These are phyloP conservation scores for Sander lucioperca DNA, from an alignment of 2,113 vertebrate species.

Conservation along the genomic window DNA sequence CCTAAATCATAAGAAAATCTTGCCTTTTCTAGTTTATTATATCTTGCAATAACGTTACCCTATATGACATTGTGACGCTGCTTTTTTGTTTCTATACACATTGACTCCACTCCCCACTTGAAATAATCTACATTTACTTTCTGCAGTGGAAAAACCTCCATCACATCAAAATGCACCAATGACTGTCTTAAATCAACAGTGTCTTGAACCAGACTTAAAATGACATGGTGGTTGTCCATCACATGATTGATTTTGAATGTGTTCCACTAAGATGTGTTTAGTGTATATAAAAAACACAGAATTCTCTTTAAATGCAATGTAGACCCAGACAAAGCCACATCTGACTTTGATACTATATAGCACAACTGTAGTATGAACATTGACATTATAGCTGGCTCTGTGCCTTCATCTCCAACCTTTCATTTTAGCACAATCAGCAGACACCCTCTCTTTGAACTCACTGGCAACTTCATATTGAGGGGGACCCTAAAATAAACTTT, in stretches of 20 bases:
- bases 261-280: slow-evolving; percentile 16
- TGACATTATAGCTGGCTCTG: slow-evolving; percentile 63
- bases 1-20: background rate
- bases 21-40: background rate
- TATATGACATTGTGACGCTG: background rate
- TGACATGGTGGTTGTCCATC: slow-evolving; percentile 22
- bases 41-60: background rate
- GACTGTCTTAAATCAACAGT: slow-evolving; percentile 7
- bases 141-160: slow-evolving; percentile 1
- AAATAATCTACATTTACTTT: slow-evolving; percentile 15
- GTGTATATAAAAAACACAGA: slow-evolving; percentile 12
- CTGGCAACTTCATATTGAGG: slow-evolving; percentile 52
- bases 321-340: slow-evolving; percentile 41
- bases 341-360: slow-evolving; percentile 63
- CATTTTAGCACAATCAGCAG: slow-evolving; percentile 76
- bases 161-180: background rate
- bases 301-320: slow-evolving; percentile 33
- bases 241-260: slow-evolving; percentile 39
- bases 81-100: background rate
- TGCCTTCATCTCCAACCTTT: slow-evolving; percentile 63
- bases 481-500: slow-evolving; percentile 66
- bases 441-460: slow-evolving; percentile 75
- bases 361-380: slow-evolving; percentile 59
- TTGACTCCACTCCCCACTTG: background rate
- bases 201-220: slow-evolving; percentile 13